phyloP scores from a whole-genome alignment of 2,113 vertebrate genomes.

The Perca fluviatilis region DNA sequence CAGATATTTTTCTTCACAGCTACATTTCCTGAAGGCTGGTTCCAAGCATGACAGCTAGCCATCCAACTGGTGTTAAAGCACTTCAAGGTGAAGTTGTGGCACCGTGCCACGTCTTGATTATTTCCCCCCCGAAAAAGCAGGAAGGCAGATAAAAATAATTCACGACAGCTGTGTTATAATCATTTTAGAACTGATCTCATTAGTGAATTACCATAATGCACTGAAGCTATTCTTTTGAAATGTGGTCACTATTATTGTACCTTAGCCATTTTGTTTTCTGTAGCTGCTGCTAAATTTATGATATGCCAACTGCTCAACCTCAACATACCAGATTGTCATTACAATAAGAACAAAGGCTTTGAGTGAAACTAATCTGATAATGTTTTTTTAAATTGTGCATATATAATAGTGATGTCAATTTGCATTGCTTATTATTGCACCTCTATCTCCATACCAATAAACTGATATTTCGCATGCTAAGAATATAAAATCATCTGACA shows the following conservation, averaged over 20 bases:
- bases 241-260: conserved; percentile 48
- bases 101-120: conserved; percentile 20
- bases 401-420: conserved; percentile 39
- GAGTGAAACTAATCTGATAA: conserved; percentile 72
- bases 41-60: conserved; percentile 53
- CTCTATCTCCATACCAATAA: conserved; percentile 13
- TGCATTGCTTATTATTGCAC: conserved; percentile 40
- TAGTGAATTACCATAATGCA: conserved; percentile 71
- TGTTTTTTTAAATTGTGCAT: conserved; percentile 48
- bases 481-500: not conserved
- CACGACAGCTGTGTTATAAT: conserved; percentile 58
- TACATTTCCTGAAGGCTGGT: conserved; percentile 59
- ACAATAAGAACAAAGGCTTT: conserved; percentile 59
- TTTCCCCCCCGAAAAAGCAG: not conserved
- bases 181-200: conserved; percentile 63
- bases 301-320: conserved; percentile 58
- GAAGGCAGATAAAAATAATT: conserved; percentile 25
- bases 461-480: not conserved
- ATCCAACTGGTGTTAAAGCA: conserved; percentile 42
- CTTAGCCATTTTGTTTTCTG: conserved; percentile 53
- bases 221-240: conserved; percentile 53
- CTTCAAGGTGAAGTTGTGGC: conserved; percentile 39
- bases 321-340: conserved; percentile 66
- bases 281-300: conserved; percentile 71
- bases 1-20: conserved; percentile 37